These are phyloP conservation scores for Takifugu ocellatus DNA, from an alignment of 2,797 vertebrate genomes.

Conservation along the genomic window DNA sequence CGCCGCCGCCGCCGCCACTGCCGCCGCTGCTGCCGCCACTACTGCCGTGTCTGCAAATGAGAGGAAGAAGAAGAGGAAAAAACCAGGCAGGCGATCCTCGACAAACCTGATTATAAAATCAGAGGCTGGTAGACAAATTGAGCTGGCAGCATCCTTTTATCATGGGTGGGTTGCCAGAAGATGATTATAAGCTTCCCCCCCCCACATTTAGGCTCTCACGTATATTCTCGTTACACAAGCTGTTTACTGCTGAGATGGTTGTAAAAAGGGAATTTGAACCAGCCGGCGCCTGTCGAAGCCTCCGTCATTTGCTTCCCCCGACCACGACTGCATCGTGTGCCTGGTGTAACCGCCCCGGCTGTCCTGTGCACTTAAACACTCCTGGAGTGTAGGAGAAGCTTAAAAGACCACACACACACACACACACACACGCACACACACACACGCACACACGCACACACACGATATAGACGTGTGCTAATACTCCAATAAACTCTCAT, in stretches of 20 bases:
- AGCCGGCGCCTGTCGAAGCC: conserved; percentile 67
- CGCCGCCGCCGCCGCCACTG: conserved; percentile 42
- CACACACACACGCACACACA: conserved; percentile 6
- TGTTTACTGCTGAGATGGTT: conserved; percentile 73
- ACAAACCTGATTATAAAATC: conserved; percentile 66
- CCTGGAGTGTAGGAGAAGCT: conserved; percentile 3
- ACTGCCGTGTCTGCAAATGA: conserved; percentile 58
- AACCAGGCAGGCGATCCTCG: conserved; percentile 39
- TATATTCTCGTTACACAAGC: conserved; percentile 20
- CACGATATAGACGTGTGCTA: conserved; percentile 26
- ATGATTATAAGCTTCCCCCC: conserved; percentile 5
- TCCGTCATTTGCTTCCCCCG: conserved; percentile 63
- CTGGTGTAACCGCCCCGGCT: conserved; percentile 7
- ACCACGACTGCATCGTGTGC: conserved; percentile 36
- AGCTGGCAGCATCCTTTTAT: conserved; percentile 7
- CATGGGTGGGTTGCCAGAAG: conserved; percentile 1
- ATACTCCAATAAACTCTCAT: conserved; percentile 18
- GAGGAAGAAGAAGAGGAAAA: conserved; percentile 13
- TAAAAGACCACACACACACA: conserved; percentile 2
- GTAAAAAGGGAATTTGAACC: conserved; percentile 76
- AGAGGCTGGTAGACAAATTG: conserved; percentile 35
- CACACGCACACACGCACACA: conserved; percentile 21
- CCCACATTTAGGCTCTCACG: too few species aligned
- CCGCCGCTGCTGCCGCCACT: conserved; percentile 34
- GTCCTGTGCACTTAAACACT: conserved; percentile 54